Evolutionary conservation across 2,113 vertebrate genomes (phyloP), one percentile per base, ranked within the genome.

Genomic region (Forbesichthys papilliferus): DNA sequence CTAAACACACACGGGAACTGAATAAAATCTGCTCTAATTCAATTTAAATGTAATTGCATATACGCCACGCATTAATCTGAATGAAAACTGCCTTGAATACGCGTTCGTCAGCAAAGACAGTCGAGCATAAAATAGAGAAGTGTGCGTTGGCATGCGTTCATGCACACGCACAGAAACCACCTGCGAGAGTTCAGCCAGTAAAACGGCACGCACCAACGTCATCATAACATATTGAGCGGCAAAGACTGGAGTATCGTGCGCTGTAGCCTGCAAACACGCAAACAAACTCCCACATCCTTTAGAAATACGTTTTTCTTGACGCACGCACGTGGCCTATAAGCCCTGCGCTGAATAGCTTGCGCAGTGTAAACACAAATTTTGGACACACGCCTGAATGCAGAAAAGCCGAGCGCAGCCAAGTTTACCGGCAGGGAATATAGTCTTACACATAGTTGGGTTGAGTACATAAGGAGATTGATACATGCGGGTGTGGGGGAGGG

Each of bases 271-370:
- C 81, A 82, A 83, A 81, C 75, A 81, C 54, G 80, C 78, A 85
- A 87, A 84, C 80, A 87, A 79, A 75, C 82, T 69, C 83, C 80
- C 79, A 77, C 85, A 64, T 11, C 54, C 66, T 20, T 74, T 64
- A 75, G 61, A 74, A 69, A 78, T 67, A 55, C 3, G 56, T 47
- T 11, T 9, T 27, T 3, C 2, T 27, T 27, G 27, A 27, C 36
- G 55, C 5, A 58, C 33, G 36, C 18, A 42, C 34, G 13, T 3
- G 13, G 55, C 34, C 69, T 11, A 48, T 61, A 60, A 4, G 14
- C 42, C 11, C 47, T 27, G n/a, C 27, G 33, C 33, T 8, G 46
- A 16, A 4, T 16, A 56, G 0, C 54, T 2, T 52, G 54, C 54
- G 10, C 3, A 8, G 9, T 18, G 16, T 9, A 10, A 3, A 18